Base-by-base conservation (phyloP, 2,888 invertebrate species). In the Alentia gelatinosa region DNA sequence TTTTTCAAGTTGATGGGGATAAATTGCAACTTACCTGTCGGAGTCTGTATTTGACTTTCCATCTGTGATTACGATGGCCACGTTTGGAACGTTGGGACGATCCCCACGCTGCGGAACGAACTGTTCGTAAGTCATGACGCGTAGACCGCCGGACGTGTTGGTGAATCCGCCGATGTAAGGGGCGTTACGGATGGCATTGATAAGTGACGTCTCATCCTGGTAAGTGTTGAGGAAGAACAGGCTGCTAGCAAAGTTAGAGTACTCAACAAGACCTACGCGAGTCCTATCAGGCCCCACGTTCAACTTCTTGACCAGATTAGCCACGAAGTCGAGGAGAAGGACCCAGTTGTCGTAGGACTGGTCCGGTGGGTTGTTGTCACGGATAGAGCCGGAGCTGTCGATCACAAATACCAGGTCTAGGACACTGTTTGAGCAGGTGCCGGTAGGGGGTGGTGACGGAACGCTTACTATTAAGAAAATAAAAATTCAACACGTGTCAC, bases 361-460 rank as follows among this genome's bases (percentile, higher is more conserved):
- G 47, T 91, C 90, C 30, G 83, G 19, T 9, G 91, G 91, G 47
- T 91, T 91, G 47, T 39, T 40, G 39, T 91, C 91, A 3, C 84
- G 37, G 83, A 92, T 92, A 42, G 91, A 91, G 50, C 92, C 92
- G 0, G 91, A 91, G 74, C 90, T 91, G 63, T 92, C 92, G 9
- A 92, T 56, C 15, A 92, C 92, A 39, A 92, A 92, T 4, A 92
- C 91, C 12, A 92, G 47, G 40, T 92, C 92, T 33, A 83, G 74
- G n/a, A 74, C 15, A 39, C 15, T 42, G 42, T 35, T 39, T 15
- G 37, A 7, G 79, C 79, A 79, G 79, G 37, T 3, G 30, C 90
- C 84, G 23, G 90, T 35, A 15, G 79, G 35, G 37, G 42, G 35
- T 35, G 74, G 74, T 26, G 74, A 3, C 1, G 33, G 74, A 74